Conservation (phyloP, 2,113 vertebrate genomes). For the Sapajus apella region DNA sequence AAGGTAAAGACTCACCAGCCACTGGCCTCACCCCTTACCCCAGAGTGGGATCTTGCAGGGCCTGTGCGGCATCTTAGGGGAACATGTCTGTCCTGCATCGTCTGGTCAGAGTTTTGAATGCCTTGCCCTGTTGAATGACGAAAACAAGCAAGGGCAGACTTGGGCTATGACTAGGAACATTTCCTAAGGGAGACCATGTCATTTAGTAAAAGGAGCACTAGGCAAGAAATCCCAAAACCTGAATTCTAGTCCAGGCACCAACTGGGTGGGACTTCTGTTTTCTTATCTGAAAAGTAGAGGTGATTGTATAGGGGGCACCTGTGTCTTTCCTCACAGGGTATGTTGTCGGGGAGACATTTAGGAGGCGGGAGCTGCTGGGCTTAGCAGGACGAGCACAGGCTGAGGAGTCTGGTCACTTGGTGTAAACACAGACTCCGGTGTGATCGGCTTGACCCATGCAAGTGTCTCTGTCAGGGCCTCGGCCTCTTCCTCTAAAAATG, state of each 20-base stretch:
- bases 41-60: not conserved
- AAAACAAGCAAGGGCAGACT: not conserved
- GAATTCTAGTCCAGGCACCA: not conserved
- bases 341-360: not conserved
- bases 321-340: not conserved
- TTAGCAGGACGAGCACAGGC: accelerated
- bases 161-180: too few relatives aligned
- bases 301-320: accelerated
- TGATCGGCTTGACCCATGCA: accelerated
- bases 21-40: too few relatives aligned
- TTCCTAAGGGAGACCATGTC: not conserved
- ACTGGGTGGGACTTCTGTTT: not conserved
- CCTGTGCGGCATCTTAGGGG: not conserved
- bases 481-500: not conserved
- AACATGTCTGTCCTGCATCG: accelerated
- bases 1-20: conserved; percentile 87
- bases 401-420: too few relatives aligned
- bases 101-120: not conserved
- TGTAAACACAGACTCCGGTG: accelerated
- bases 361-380: not conserved
- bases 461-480: not conserved
- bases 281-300: not conserved
- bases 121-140: not conserved
- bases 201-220: accelerated
- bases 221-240: not conserved